Base-by-base conservation (phyloP, 2,888 invertebrate species). In the Tricholauxania praeusta region DNA sequence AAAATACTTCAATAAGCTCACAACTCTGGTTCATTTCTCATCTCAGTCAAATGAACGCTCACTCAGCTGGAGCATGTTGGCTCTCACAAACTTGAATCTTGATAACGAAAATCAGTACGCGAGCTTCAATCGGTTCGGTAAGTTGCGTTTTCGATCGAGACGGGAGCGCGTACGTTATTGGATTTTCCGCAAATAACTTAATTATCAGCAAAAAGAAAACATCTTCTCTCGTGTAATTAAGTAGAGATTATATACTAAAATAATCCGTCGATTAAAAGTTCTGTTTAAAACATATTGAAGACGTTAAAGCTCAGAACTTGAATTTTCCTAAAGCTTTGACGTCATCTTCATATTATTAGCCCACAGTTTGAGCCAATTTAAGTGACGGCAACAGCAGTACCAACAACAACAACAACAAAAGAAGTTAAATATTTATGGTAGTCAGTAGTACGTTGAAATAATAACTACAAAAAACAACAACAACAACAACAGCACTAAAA, bases 331-430 rank as follows among this genome's bases (percentile, higher is more conserved):
- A 57, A 47, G 51, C 39, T 52, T 70, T 62, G 62, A 70, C 69
- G 69, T 70, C 69, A 70, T 62, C 10, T n/a, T 10, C 1, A 39
- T 62, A 62, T 70, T 70, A 70, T 62, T 62, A 70, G 69, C 52
- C 60, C 39, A 32, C 22, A 5, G 32, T 64, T 64, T 49, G 47
- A 62, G 22, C 39, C 17, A n/a, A 55, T 68, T 57, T 59, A 7
- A 68, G 48, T 62, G 22, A 53, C 63, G 19, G 19, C 19, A 47
- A 51, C 49, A 48, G 19, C 57, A 60, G 48, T 19, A 68, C 39
- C 57, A 67, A 49, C 65, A 52, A 55, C 57, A 48, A n/a, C 62
- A 47, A 19, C 22, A 72, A 57, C 57, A 60, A 72, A 22, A 68
- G 71, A 69, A 72, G 67, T 64, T 72, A 68, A 68, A 49, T 48